Evolutionary conservation across 2,888 invertebrate genomes (phyloP).

Genomic region (Osedax fenrisi): DNA sequence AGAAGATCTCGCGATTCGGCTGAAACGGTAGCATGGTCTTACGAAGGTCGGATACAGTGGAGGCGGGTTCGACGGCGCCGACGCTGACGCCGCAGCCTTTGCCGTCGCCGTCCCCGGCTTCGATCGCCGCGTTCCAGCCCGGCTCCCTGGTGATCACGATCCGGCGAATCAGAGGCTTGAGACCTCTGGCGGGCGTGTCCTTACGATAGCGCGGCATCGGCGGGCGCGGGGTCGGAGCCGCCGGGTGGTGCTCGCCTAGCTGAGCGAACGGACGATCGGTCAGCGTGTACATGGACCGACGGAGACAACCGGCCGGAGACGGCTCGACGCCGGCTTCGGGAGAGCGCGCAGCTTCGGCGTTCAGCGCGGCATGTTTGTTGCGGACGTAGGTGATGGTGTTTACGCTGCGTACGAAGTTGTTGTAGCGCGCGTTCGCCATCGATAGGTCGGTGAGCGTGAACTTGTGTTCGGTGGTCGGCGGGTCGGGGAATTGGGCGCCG

Average conservation of each 20-base stretch:
- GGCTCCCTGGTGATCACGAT: background rate
- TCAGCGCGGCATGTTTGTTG: background rate
- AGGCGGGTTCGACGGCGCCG: background rate
- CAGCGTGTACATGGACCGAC: background rate
- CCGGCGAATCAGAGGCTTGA: background rate
- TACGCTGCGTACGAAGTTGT: background rate
- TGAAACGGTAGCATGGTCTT: background rate
- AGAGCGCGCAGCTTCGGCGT: background rate
- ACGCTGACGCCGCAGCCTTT: background rate
- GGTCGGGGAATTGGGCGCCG: background rate
- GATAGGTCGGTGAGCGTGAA: background rate
- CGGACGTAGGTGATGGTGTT: too few species aligned
- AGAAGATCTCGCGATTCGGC: background rate
- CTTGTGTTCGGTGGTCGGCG: background rate
- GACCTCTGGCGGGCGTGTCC: background rate
- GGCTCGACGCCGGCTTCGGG: background rate
- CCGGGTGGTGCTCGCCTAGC: slow-evolving; percentile 1
- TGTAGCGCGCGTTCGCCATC: background rate
- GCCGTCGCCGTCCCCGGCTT: background rate
- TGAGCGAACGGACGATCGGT: background rate
- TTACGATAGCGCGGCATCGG: background rate
- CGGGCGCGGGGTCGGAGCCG: background rate
- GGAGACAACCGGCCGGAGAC: background rate
- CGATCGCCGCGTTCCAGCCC: background rate
- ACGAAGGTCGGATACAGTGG: background rate